Evolutionary conservation across 30 jellyfish, hydroid and myxozoan species (phyloP).

Genomic region (Chironex yamaguchii): DNA sequence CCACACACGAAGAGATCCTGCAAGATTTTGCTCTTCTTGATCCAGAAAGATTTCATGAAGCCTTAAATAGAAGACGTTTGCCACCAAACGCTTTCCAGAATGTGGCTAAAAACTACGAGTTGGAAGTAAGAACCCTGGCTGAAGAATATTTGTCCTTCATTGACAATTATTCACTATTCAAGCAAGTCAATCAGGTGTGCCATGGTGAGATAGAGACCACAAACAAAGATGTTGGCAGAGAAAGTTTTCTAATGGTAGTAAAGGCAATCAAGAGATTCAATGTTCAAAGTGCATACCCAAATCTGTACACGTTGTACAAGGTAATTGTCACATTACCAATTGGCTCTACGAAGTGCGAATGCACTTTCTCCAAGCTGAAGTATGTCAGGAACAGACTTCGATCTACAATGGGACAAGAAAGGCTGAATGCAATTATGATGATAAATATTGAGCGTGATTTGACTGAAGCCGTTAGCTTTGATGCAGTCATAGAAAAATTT

Average conservation of each 20-base stretch:
- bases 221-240: neutral
- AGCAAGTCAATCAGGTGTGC: no score
- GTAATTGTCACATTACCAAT: neutral
- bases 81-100: neutral
- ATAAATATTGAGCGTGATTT: no score
- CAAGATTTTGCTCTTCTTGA: slow-evolving; percentile 1
- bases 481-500: no score
- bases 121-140: neutral
- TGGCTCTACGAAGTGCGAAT: neutral
- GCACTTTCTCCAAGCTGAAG: neutral
- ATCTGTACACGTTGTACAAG: neutral
- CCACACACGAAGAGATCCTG: slow-evolving; percentile 8
- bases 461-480: no score
- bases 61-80: neutral
- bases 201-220: no score
- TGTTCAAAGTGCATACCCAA: neutral
- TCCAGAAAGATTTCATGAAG: slow-evolving; percentile 2
- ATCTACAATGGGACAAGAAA: neutral
- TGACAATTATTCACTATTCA: neutral
- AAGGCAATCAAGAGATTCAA: neutral
- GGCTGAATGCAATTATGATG: no score
- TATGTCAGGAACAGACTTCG: neutral
- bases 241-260: neutral
- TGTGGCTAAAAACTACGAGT: neutral
- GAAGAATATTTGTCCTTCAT: slow-evolving; percentile 1